Percentiles rank a stretch among this genome's conserved stretches.
phyloP scores from a whole-genome alignment of 2,888 invertebrate species.

The Pammene fasciana region DNA sequence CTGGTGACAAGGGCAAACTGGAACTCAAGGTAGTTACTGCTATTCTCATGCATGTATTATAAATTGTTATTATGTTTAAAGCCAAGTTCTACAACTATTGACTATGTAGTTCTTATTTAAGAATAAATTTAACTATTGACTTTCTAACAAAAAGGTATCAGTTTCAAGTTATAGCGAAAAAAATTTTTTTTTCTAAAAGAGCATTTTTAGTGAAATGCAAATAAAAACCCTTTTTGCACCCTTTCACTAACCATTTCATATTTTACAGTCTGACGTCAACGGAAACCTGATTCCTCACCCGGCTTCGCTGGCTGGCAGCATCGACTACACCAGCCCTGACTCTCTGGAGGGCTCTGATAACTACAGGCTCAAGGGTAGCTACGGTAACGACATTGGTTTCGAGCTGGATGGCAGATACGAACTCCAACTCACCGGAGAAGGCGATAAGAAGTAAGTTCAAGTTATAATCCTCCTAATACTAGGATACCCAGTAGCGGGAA shows the following conservation, averaged over 20 bases:
- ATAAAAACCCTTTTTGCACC: too few relatives aligned
- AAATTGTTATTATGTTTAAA: too few relatives aligned
- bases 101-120: too few relatives aligned
- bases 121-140: too few relatives aligned
- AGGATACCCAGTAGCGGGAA: too few relatives aligned
- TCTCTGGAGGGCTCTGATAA: constrained; percentile 61
- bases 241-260: not conserved
- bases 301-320: constrained; percentile 53
- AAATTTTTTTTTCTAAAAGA: too few relatives aligned
- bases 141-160: too few relatives aligned
- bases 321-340: constrained; percentile 55
- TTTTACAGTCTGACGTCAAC: constrained; percentile 61
- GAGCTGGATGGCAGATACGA: constrained; percentile 73
- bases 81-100: too few relatives aligned
- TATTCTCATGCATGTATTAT: not conserved
- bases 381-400: constrained; percentile 68
- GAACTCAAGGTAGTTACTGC: constrained; percentile 63
- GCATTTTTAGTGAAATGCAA: too few relatives aligned
- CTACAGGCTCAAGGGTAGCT: constrained; percentile 71
- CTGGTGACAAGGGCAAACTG: constrained; percentile 62
- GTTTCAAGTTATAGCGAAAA: too few relatives aligned
- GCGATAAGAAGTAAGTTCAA: constrained; percentile 68
- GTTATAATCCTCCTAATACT: not conserved
- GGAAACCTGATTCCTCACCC: constrained; percentile 70
- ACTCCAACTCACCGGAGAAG: constrained; percentile 57